A percentile compares a stretch with the other conserved stretches of the same genome.
Evolutionary conservation across 2,888 invertebrate species (phyloP).

Genomic region (Masnerella sp.): DNA sequence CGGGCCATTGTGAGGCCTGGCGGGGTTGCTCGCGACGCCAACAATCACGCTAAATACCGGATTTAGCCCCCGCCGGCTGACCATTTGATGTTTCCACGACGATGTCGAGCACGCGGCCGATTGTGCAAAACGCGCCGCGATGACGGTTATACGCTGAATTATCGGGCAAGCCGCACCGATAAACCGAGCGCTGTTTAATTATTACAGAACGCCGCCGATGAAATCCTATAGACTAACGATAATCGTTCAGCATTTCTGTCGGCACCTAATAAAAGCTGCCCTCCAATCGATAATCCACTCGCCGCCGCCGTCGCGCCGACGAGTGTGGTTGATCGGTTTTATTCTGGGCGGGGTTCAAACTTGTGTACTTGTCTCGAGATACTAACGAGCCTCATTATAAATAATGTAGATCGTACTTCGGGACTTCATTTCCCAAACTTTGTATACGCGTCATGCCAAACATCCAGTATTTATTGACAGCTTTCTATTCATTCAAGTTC

Average conservation of each 20-base stretch:
- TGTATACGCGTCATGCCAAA: no score
- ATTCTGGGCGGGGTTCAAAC: constrained; percentile 33
- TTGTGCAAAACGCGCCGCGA: no score
- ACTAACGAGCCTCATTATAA: constrained; percentile 47
- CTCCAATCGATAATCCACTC: constrained; percentile 51
- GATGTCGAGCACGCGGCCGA: constrained; percentile 43
- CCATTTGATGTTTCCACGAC: constrained; percentile 45
- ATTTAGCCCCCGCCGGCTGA: constrained; percentile 38
- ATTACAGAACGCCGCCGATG: constrained; percentile 46
- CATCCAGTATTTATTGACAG: constrained; percentile 9
- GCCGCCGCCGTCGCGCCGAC: constrained; percentile 29
- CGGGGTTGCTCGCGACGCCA: constrained; percentile 42
- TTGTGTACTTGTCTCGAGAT: constrained; percentile 35
- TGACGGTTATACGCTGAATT: constrained; percentile 42
- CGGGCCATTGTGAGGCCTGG: constrained; percentile 45
- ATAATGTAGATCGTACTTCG: constrained; percentile 32
- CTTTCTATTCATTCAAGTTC: no score
- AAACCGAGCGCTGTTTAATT: constrained; percentile 52
- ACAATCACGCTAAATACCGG: constrained; percentile 58
- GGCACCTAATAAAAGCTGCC: constrained; percentile 51
- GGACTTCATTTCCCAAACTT: constrained; percentile 35
- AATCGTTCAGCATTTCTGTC: constrained; percentile 52
- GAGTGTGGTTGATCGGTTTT: constrained; percentile 43
- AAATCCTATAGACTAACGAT: constrained; percentile 53
- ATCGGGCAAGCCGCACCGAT: constrained; percentile 50